phyloP scores from a whole-genome alignment of 2,113 vertebrate genomes.

The Opisthocomus hoazin region DNA sequence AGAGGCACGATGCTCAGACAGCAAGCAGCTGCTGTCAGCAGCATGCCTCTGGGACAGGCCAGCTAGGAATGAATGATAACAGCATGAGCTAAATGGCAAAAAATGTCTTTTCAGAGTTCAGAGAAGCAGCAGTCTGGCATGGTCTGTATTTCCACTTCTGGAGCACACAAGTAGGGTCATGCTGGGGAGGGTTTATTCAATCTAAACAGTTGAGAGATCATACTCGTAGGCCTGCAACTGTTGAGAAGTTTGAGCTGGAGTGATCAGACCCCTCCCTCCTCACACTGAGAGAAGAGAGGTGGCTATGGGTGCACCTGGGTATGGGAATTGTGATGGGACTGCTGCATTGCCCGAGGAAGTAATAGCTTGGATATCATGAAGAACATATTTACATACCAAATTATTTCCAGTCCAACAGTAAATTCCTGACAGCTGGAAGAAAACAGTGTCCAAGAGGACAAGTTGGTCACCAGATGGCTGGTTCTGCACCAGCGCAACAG shows the following conservation, averaged over 20 bases:
- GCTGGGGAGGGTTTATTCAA: neutral
- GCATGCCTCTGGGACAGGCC: neutral
- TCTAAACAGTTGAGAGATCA: neutral
- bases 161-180: neutral
- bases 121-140: neutral
- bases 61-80: neutral
- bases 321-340: neutral
- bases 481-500: constrained; percentile 28
- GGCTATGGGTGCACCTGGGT: neutral
- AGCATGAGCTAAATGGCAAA: neutral
- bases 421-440: constrained; percentile 47
- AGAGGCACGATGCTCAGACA: neutral
- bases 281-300: neutral
- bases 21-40: neutral
- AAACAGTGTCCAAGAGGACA: constrained; percentile 38
- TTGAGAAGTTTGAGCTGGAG: neutral
- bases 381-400: constrained; percentile 52
- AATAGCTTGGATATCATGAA: neutral
- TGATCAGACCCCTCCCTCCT: neutral
- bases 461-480: constrained; percentile 37
- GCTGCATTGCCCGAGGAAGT: neutral
- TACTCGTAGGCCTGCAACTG: neutral
- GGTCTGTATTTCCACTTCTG: neutral
- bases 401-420: constrained; percentile 30
- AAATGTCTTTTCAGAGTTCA: neutral